phyloP scores from a whole-genome alignment of 2,888 invertebrate species.

The Nomada fucata region DNA sequence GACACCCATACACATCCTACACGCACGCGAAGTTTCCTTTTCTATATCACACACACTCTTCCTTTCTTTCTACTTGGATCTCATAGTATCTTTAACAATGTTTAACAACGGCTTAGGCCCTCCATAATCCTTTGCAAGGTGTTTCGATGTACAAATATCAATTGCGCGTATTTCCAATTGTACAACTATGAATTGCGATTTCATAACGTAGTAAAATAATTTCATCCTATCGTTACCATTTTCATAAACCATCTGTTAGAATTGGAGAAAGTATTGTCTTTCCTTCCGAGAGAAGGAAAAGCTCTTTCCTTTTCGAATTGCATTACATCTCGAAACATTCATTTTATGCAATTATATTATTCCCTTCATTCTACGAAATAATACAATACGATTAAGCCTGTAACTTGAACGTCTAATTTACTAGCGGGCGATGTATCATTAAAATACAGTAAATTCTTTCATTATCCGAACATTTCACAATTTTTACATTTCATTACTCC shows the following conservation, averaged over 20 bases:
- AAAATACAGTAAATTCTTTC: slow-evolving; percentile 41
- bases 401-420: slow-evolving; percentile 43
- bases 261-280: slow-evolving; percentile 67
- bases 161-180: slow-evolving; percentile 63
- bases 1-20: slow-evolving; percentile 52
- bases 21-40: slow-evolving; percentile 64
- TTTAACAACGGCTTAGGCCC: slow-evolving; percentile 83
- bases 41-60: slow-evolving; percentile 65
- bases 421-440: slow-evolving; percentile 49
- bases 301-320: slow-evolving; percentile 43
- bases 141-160: slow-evolving; percentile 77
- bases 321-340: slow-evolving; percentile 40
- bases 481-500: slow-evolving; percentile 44
- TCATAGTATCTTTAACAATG: slow-evolving; percentile 80
- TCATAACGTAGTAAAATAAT: slow-evolving; percentile 67
- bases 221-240: slow-evolving; percentile 36
- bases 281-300: slow-evolving; percentile 54
- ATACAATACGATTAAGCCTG: slow-evolving; percentile 41
- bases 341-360: slow-evolving; percentile 31
- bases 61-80: slow-evolving; percentile 62
- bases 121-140: slow-evolving; percentile 71
- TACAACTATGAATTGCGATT: slow-evolving; percentile 54
- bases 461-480: slow-evolving; percentile 39
- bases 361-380: slow-evolving; percentile 28
- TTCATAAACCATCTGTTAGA: slow-evolving; percentile 56